phyloP scores from a whole-genome alignment of 1,140 invertebrate species.

The Eupristina koningsbergeri region DNA sequence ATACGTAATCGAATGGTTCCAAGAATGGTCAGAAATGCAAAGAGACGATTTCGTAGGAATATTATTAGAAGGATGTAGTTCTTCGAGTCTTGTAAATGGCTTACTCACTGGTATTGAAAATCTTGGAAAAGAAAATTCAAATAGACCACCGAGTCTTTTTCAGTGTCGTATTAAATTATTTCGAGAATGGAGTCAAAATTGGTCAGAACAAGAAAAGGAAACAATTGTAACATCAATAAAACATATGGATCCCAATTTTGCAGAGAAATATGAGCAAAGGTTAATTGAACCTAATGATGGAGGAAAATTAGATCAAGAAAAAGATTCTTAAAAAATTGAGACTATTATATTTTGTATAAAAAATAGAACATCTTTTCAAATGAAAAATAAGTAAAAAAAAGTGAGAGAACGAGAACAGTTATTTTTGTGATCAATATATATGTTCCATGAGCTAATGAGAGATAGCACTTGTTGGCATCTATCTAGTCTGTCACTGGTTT shows the following conservation, averaged over 20 bases:
- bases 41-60: slow-evolving; percentile 87
- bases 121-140: slow-evolving; percentile 75
- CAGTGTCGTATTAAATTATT: slow-evolving; percentile 92
- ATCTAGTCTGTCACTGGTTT: slow-evolving; percentile 47
- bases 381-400: not conserved
- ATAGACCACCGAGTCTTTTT: slow-evolving; percentile 87
- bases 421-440: slow-evolving; percentile 49
- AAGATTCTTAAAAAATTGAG: slow-evolving; percentile 35
- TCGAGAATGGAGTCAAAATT: slow-evolving; percentile 87
- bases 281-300: slow-evolving; percentile 63
- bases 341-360: slow-evolving; percentile 28
- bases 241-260: slow-evolving; percentile 81
- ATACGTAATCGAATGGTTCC: slow-evolving; percentile 89
- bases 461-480: slow-evolving; percentile 32
- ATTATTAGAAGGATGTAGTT: slow-evolving; percentile 79
- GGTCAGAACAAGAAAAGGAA: slow-evolving; percentile 84
- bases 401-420: slow-evolving; percentile 43
- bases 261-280: slow-evolving; percentile 79
- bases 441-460: slow-evolving; percentile 44
- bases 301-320: slow-evolving; percentile 46
- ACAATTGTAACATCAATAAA: slow-evolving; percentile 80
- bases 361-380: slow-evolving; percentile 36
- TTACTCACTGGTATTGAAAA: slow-evolving; percentile 80
- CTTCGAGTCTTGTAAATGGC: slow-evolving; percentile 80
- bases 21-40: slow-evolving; percentile 91